These are phyloP conservation scores for Buathra laborator DNA, from an alignment of 2,888 invertebrate genomes.

Conservation along the genomic window DNA sequence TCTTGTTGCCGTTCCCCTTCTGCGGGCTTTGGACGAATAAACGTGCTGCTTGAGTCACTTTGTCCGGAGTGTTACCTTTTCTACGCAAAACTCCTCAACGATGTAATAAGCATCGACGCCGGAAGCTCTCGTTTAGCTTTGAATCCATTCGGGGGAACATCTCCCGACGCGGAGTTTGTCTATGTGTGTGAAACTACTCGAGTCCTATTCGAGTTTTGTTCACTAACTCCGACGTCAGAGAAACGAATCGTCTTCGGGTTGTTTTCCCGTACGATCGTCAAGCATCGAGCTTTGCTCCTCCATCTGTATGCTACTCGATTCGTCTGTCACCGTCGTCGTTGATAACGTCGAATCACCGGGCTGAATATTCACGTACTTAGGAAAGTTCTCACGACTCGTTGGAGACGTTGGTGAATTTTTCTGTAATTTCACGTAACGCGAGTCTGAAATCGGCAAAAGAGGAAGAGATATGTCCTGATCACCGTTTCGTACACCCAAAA, in stretches of 20 bases:
- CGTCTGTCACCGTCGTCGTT: conserved; percentile 11
- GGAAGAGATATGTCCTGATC: conserved; percentile 60
- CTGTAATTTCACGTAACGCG: conserved; percentile 37
- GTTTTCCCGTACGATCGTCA: conserved; percentile 44
- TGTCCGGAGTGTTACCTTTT: neutral
- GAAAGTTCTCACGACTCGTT: conserved; percentile 54
- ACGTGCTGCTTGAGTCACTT: neutral
- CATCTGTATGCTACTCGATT: conserved; percentile 64
- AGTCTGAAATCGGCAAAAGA: conserved; percentile 46
- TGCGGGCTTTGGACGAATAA: too few species aligned
- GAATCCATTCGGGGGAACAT: conserved; percentile 11
- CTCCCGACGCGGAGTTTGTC: conserved; percentile 9
- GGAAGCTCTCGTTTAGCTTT: neutral
- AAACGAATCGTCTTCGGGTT: conserved; percentile 72
- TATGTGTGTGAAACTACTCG: conserved; percentile 10
- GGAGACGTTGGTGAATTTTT: conserved; percentile 16
- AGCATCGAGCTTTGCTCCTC: conserved; percentile 69
- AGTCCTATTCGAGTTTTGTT: neutral
- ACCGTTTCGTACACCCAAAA: conserved; percentile 3
- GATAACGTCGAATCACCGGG: conserved; percentile 68
- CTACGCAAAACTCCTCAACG: neutral
- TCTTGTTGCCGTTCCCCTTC: neutral
- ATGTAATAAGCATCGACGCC: neutral
- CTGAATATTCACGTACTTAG: conserved; percentile 79
- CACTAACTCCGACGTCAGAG: conserved; percentile 69